Percentiles rank a stretch among this genome's conserved stretches.
phyloP scores from a whole-genome alignment of 2,113 vertebrate genomes.

The Oceanites oceanicus region DNA sequence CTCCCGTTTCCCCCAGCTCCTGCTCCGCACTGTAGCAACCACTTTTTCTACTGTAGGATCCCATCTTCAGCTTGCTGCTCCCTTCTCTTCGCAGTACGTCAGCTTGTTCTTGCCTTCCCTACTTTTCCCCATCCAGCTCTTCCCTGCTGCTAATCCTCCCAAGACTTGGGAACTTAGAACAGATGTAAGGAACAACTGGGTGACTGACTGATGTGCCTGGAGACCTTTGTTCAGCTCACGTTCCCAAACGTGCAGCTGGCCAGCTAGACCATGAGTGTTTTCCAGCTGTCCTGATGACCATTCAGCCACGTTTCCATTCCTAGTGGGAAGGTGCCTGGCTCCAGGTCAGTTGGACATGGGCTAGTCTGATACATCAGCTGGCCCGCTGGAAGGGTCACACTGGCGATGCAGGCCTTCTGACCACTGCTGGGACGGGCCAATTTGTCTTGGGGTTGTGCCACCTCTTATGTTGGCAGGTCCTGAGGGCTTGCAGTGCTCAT shows the following conservation, averaged over 20 bases:
- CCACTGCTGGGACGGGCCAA: background rate
- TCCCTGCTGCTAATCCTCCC: background rate
- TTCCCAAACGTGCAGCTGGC: background rate
- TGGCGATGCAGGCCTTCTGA: background rate
- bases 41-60: constrained; percentile 1
- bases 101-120: background rate
- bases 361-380: background rate
- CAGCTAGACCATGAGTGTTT: background rate
- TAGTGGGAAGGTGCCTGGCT: background rate
- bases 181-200: background rate
- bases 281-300: background rate
- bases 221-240: background rate
- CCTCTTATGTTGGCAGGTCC: background rate
- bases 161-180: background rate
- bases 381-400: background rate
- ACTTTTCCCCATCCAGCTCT: background rate
- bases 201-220: background rate
- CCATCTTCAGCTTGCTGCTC: background rate
- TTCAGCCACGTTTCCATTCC: background rate
- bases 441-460: background rate
- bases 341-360: accelerated
- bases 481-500: background rate
- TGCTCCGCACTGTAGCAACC: background rate
- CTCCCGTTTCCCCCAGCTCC: background rate
- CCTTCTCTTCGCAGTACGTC: background rate